These are phyloP conservation scores for Chloropsis hardwickii DNA, from an alignment of 2,113 vertebrate species.

Conservation along the genomic window DNA sequence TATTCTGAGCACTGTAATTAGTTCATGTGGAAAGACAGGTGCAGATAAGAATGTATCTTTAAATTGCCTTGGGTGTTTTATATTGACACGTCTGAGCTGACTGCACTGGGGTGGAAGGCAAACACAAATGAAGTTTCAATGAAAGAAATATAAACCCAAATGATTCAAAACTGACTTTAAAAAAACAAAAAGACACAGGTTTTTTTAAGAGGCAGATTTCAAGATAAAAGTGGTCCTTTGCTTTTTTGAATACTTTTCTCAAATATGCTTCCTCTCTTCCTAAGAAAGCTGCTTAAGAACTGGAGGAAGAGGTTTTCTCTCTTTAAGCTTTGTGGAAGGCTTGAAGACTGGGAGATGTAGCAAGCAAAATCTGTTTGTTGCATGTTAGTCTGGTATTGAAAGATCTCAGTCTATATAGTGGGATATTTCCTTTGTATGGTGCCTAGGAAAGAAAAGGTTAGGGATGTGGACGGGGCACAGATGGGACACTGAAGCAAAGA, in stretches of 20 bases:
- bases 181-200: fast-evolving
- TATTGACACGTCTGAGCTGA: neutral
- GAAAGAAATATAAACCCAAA: neutral
- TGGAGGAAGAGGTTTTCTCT: neutral
- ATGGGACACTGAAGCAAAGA: neutral
- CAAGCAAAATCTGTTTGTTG: neutral
- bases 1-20: neutral
- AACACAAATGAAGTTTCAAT: neutral
- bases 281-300: neutral
- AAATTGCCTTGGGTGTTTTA: neutral
- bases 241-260: neutral
- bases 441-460: neutral
- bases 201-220: neutral
- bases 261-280: neutral
- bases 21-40: neutral
- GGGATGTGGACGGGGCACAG: neutral
- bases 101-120: neutral
- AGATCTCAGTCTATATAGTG: too few relatives aligned
- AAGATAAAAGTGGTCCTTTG: neutral
- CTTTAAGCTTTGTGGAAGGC: neutral
- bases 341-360: neutral
- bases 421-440: neutral
- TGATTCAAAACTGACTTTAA: neutral
- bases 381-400: neutral
- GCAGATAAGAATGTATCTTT: neutral